phyloP scores from a whole-genome alignment of 2,797 vertebrate genomes.

The Labroides dimidiatus region DNA sequence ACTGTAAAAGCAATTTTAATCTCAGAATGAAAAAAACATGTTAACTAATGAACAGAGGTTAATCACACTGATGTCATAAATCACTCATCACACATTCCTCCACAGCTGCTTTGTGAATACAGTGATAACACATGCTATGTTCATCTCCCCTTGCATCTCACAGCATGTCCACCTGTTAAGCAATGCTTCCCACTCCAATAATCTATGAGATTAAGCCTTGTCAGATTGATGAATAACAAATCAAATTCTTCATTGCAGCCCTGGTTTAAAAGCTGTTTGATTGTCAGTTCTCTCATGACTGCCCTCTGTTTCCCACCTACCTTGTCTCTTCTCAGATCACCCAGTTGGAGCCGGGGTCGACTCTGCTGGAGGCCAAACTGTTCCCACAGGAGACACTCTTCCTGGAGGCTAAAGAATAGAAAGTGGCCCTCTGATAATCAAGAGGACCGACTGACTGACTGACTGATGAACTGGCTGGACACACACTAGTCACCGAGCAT shows the following conservation, averaged over 20 bases:
- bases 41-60: too few species aligned
- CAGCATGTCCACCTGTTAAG: too few species aligned
- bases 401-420: slow-evolving; percentile 97
- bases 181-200: too few species aligned
- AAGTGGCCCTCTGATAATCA: slow-evolving; percentile 41
- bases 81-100: too few species aligned
- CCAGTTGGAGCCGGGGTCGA: slow-evolving; percentile 93
- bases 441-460: slow-evolving; percentile 58
- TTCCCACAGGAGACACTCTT: slow-evolving; percentile 99
- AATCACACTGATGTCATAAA: too few species aligned
- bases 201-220: too few species aligned
- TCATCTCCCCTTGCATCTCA: too few species aligned
- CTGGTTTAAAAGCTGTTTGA: neutral
- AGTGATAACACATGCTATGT: too few species aligned
- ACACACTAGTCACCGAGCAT: slow-evolving; percentile 81
- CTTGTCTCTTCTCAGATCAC: slow-evolving; percentile 87
- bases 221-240: neutral
- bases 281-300: slow-evolving; percentile 7
- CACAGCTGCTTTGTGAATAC: too few species aligned
- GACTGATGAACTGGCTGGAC: slow-evolving; percentile 75
- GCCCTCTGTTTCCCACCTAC: neutral
- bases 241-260: neutral
- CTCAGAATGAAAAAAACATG: too few species aligned
- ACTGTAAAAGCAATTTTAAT: too few species aligned
- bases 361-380: slow-evolving; percentile 96